Evolutionary conservation across 2,888 invertebrate genomes (phyloP).

Genomic region (Pristionchus maxplancki): DNA sequence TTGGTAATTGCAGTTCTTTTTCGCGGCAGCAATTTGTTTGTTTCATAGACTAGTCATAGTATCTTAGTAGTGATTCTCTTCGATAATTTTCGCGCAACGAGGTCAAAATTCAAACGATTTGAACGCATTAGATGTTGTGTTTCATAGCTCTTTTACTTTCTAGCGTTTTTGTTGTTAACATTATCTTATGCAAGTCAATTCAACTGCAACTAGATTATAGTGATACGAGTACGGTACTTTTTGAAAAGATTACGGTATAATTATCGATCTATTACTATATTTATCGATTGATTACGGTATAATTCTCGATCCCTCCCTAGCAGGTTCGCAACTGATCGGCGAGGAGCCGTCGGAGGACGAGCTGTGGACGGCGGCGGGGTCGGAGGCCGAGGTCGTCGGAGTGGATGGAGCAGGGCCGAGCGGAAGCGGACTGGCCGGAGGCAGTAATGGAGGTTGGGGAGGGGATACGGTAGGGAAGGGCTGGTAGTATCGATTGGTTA

Average conservation of each 20-base stretch:
- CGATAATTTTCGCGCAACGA: no score
- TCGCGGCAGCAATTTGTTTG: not conserved
- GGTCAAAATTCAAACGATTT: no score
- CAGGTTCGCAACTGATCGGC: not conserved
- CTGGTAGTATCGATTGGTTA: not conserved
- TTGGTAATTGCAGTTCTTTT: no score
- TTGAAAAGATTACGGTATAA: not conserved
- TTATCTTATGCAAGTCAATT: no score
- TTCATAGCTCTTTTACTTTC: not conserved
- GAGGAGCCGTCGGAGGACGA: conserved; percentile 30
- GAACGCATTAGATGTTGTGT: not conserved
- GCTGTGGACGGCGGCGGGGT: not conserved
- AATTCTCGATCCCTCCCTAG: no score
- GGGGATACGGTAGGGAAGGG: not conserved
- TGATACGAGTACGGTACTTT: no score
- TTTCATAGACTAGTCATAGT: no score
- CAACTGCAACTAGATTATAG: no score
- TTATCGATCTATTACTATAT: not conserved
- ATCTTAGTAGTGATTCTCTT: no score
- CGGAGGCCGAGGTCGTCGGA: not conserved
- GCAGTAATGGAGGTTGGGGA: conserved; percentile 26
- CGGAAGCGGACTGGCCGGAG: conserved; percentile 19
- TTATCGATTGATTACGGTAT: not conserved
- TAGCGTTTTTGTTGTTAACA: no score
- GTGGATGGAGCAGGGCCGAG: conserved; percentile 1